Conservation (phyloP, 2,797 vertebrate genomes). For the Graptemys geographica region DNA sequence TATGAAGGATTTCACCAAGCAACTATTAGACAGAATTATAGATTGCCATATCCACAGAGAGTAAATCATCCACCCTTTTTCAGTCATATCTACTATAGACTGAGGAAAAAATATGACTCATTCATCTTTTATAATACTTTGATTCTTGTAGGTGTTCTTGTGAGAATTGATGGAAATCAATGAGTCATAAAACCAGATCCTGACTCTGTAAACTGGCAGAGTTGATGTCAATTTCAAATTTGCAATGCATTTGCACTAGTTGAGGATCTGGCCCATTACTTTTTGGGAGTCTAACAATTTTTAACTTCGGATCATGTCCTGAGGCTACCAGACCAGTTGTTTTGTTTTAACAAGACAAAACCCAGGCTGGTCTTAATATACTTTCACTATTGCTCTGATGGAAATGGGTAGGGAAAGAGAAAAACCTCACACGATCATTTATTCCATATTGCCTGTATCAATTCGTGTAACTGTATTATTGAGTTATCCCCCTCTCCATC, state of each 20-base stretch:
- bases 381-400: neutral
- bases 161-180: conserved; percentile 54
- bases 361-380: neutral
- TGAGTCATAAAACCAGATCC: conserved; percentile 25
- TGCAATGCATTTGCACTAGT: neutral
- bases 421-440: neutral
- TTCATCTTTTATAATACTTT: conserved; percentile 62
- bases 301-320: neutral
- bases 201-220: neutral
- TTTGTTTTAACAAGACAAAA: neutral
- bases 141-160: conserved; percentile 50
- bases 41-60: conserved; percentile 21
- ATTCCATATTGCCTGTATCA: neutral
- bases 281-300: neutral
- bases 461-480: rapidly evolving
- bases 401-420: neutral
- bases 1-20: conserved; percentile 43
- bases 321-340: neutral
- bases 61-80: conserved; percentile 46
- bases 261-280: neutral
- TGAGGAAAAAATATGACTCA: conserved; percentile 42
- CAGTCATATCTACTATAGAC: conserved; percentile 32
- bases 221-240: neutral
- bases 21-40: conserved; percentile 54
- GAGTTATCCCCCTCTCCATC: neutral